phyloP scores from a whole-genome alignment of 2,797 vertebrate species.

The Spea hammondii region DNA sequence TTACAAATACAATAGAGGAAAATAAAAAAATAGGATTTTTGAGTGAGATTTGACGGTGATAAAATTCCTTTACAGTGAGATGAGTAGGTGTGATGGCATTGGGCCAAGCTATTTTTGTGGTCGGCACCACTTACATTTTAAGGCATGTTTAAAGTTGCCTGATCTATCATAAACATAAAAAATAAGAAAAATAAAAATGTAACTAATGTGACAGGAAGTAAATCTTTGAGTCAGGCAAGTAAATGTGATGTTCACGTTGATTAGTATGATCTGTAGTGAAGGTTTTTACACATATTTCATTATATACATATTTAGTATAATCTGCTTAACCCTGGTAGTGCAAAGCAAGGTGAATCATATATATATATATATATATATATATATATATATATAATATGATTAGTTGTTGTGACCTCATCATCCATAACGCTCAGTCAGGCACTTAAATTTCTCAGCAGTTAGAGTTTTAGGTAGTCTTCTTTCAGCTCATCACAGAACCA shows the following conservation, averaged over 20 bases:
- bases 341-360: too few relatives aligned
- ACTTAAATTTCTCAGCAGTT: too few relatives aligned
- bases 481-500: too few relatives aligned
- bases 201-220: not conserved
- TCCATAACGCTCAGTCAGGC: too few relatives aligned
- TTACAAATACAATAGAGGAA: too few relatives aligned
- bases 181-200: slow-evolving; percentile 3
- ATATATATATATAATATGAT: too few relatives aligned
- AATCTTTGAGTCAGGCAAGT: not conserved
- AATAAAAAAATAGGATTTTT: not conserved
- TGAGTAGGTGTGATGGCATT: slow-evolving; percentile 15
- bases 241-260: not conserved
- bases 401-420: too few relatives aligned
- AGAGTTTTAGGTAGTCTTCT: too few relatives aligned
- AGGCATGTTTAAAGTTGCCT: not conserved
- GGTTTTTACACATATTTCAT: too few relatives aligned
- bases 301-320: too few relatives aligned
- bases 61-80: slow-evolving; percentile 8
- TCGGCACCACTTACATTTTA: slow-evolving; percentile 4
- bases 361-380: too few relatives aligned
- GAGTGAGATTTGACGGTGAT: not conserved
- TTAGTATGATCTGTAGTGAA: not conserved
- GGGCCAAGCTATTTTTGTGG: slow-evolving; percentile 20
- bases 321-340: too few relatives aligned
- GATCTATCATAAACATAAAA: not conserved